Percentiles rank a stretch among this genome's conserved stretches.
Evolutionary conservation across 2,113 vertebrate genomes (phyloP).

Genomic region (Coturnix japonica): DNA sequence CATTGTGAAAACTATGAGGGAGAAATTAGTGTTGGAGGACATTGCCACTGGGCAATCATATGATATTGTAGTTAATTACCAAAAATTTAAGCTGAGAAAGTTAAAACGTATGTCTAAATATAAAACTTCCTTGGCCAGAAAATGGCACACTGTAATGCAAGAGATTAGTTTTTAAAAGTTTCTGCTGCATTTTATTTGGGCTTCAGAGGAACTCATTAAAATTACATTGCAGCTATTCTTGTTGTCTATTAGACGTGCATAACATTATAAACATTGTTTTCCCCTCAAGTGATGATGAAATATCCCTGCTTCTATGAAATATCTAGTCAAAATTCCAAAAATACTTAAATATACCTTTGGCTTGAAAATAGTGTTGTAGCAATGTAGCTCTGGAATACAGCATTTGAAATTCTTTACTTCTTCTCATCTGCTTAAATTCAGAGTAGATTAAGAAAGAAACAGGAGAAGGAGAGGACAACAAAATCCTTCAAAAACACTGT

Average conservation of each 20-base stretch:
- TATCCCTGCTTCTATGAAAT: neutral
- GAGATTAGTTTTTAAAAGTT: neutral
- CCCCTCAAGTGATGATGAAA: neutral
- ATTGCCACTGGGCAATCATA: neutral
- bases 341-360: neutral
- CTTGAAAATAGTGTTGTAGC: neutral
- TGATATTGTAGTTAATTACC: neutral
- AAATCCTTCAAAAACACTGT: neutral
- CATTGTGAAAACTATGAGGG: neutral
- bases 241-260: neutral
- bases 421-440: neutral
- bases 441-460: neutral
- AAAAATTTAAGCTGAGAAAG: neutral
- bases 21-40: neutral
- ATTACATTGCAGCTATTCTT: neutral
- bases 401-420: neutral
- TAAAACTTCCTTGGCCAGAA: neutral
- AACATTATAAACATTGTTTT: neutral
- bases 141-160: neutral
- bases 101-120: neutral
- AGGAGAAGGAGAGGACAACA: neutral
- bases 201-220: neutral
- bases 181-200: neutral
- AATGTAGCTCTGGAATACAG: accelerated
- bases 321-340: neutral